phyloP scores from a whole-genome alignment of 2,113 vertebrate genomes.

The Pelodiscus sinensis region DNA sequence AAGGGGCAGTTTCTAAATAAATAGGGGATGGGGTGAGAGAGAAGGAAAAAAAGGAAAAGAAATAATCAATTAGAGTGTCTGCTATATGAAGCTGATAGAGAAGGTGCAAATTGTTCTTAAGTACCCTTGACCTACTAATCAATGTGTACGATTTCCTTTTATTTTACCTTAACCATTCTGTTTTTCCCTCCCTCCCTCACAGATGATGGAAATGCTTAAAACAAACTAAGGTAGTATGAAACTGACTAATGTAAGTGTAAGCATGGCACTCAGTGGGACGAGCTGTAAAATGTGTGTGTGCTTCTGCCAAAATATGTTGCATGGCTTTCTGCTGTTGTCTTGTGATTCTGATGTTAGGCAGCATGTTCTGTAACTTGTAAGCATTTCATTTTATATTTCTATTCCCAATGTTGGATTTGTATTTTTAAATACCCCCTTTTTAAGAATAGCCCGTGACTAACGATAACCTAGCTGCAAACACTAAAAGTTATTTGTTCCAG shows the following conservation, averaged over 20 bases:
- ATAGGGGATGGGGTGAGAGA: too few relatives aligned
- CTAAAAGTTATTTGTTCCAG: background rate
- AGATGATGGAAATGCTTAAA: constrained; percentile 89
- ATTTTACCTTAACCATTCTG: constrained; percentile 76
- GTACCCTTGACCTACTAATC: constrained; percentile 29
- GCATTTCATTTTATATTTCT: constrained; percentile 1
- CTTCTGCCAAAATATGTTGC: constrained; percentile 76
- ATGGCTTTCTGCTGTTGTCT: constrained; percentile 75
- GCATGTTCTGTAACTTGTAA: constrained; percentile 72
- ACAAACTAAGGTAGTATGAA: constrained; percentile 82
- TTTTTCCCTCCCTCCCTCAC: constrained; percentile 84
- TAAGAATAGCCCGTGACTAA: constrained; percentile 35
- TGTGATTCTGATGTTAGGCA: constrained; percentile 65
- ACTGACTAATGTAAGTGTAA: constrained; percentile 79
- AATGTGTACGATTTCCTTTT: constrained; percentile 46
- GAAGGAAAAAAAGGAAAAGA: too few relatives aligned
- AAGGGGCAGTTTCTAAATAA: too few relatives aligned
- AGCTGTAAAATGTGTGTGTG: constrained; percentile 66
- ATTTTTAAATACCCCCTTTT: background rate
- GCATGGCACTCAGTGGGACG: constrained; percentile 74
- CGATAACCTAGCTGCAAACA: constrained; percentile 37
- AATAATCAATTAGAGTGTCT: too few relatives aligned
- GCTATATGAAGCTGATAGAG: too few relatives aligned
- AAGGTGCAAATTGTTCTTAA: too few relatives aligned
- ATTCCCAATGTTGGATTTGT: constrained; percentile 45